A percentile compares a stretch with the other conserved stretches of the same genome.
These are phyloP conservation scores for Drosophila takahashii DNA, from an alignment of 1,140 invertebrate genomes.

Conservation along the genomic window DNA sequence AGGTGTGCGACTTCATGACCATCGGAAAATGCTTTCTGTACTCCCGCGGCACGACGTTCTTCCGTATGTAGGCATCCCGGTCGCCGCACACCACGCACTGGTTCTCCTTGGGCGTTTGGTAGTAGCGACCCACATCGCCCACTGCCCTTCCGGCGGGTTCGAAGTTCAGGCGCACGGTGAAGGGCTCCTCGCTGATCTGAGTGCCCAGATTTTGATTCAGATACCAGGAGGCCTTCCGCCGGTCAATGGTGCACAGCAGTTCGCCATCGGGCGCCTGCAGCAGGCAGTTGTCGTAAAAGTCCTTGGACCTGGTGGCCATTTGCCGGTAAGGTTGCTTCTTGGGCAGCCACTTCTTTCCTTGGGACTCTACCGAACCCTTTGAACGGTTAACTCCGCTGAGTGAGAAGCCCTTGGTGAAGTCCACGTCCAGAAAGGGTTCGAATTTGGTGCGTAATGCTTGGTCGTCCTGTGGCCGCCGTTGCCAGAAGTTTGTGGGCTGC, in stretches of 20 bases:
- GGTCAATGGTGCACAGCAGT: conserved; percentile 91
- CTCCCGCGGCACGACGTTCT: conserved; percentile 93
- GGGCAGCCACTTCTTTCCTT: conserved; percentile 19
- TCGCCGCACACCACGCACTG: conserved; percentile 94
- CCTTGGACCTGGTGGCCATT: conserved; percentile 86
- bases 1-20: conserved; percentile 93
- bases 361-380: background rate
- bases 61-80: conserved; percentile 89
- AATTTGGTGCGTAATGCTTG: conserved; percentile 31
- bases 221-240: conserved; percentile 93
- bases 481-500: conserved; percentile 54
- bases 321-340: conserved; percentile 49
- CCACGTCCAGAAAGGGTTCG: conserved; percentile 61
- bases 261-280: conserved; percentile 92
- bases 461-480: conserved; percentile 19
- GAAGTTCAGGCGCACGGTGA: conserved; percentile 91
- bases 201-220: conserved; percentile 89
- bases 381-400: conserved; percentile 2
- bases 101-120: conserved; percentile 91
- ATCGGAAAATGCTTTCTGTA: conserved; percentile 93
- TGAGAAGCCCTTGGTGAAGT: conserved; percentile 55
- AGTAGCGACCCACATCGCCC: conserved; percentile 89
- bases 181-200: conserved; percentile 88
- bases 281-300: conserved; percentile 92
- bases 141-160: conserved; percentile 91